Base-by-base conservation (phyloP, 2,888 invertebrate species). In the Prionchulus punctatus region DNA sequence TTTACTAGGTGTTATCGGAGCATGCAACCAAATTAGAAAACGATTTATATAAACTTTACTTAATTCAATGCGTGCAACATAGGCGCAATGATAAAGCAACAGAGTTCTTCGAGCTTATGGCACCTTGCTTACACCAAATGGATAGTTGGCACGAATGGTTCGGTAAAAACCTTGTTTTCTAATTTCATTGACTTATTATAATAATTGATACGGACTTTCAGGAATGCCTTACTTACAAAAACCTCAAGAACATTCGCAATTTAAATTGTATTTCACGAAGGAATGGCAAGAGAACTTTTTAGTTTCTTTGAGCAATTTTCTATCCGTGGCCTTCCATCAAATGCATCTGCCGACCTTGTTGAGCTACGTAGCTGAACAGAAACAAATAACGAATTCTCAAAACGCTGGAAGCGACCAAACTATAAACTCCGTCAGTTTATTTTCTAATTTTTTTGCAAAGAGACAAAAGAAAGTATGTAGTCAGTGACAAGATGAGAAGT, bases 131-230 rank as follows among this genome's bases (percentile, higher is more conserved):
- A 49, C 89, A 90, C 70, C 82, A 82, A 52, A 88, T 88, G 70
- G 77, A 79, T 58, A 94, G 94, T 71, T 94, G 92, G 89, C 87
- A 84, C 69, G 94, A 94, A 65, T 94, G 94, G 94, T 94, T 91
- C 75, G 85, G 92, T 92, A 80, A 79, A 82, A 12, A n/a, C n/a
- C n/a, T n/a, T n/a, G n/a, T n/a, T n/a, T n/a, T n/a, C n/a, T n/a
- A n/a, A n/a, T n/a, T n/a, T n/a, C n/a, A n/a, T n/a, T n/a, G n/a
- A n/a, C n/a, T n/a, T n/a, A n/a, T n/a, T n/a, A n/a, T n/a, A n/a
- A n/a, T n/a, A n/a, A n/a, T n/a, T n/a, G n/a, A n/a, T n/a, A n/a
- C n/a, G n/a, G n/a, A 36, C 18, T 43, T 79, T 53, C 72, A 94
- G 92, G 86, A 74, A 77, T 94, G 60, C 89, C 92, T 0, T 94